Percentiles rank a stretch among this genome's conserved stretches.
phyloP scores from a whole-genome alignment of 2,888 invertebrate genomes.

The Drosophila meridiana region DNA sequence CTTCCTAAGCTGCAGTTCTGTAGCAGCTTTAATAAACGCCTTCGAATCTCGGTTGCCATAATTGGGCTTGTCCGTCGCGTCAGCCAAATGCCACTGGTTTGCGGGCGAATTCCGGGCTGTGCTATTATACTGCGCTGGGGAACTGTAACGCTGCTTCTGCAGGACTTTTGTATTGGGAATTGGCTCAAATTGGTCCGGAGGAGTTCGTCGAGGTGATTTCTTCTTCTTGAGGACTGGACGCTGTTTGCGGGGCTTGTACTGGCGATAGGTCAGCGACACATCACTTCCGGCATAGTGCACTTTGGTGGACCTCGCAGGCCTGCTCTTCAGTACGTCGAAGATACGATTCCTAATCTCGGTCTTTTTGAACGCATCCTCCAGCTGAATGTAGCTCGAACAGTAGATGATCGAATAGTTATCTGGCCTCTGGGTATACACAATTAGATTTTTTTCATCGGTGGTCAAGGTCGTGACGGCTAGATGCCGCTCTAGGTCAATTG shows the following conservation, averaged over 20 bases:
- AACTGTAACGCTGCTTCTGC: no score
- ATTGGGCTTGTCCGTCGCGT: no score
- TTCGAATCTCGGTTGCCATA: no score
- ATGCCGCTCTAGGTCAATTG: constrained; percentile 17
- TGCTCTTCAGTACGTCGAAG: not conserved
- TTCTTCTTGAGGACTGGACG: not conserved
- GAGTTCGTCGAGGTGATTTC: no score
- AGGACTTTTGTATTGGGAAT: no score
- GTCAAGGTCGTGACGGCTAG: constrained; percentile 34
- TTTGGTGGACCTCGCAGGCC: not conserved
- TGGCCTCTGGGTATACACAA: constrained; percentile 8
- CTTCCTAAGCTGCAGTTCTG: no score
- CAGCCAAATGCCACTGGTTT: no score
- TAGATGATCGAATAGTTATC: constrained; percentile 20
- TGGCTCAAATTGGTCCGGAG: no score
- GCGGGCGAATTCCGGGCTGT: no score
- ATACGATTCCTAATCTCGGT: constrained; percentile 2
- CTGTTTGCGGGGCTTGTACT: not conserved
- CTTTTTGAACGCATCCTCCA: constrained; percentile 30
- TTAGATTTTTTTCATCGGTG: constrained; percentile 13
- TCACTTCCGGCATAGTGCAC: not conserved
- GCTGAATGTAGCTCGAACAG: constrained; percentile 22
- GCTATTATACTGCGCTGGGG: no score
- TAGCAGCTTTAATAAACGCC: no score
- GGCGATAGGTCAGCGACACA: not conserved